Base-by-base conservation (phyloP, 2,888 invertebrate species). In the Dasypolia templi region DNA sequence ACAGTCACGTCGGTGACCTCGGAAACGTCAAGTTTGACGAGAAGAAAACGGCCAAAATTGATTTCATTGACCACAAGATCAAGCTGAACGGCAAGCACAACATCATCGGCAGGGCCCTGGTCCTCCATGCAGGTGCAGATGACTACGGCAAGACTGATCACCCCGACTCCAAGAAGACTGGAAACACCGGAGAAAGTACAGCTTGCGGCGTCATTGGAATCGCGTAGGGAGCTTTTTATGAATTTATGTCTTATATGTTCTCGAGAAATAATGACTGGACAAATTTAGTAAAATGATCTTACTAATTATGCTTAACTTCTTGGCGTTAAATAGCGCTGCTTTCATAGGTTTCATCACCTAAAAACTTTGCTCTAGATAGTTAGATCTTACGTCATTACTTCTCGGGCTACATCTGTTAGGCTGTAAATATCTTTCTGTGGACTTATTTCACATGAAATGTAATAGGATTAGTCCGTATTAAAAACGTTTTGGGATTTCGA, bases 121-220 rank as follows among this genome's bases (percentile, higher is more conserved):
- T 99, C 0, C 97, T 99, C 0, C 99, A 99, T 89, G 97, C 96
- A 11, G 96, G 94, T 61, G 95, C 94, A 61, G 99, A 99, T 87
- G 99, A 99, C 95, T 97, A 97, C 78, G 99, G 99, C 39, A 96
- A 94, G 85, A 97, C 97, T n/a, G 96, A 96, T 29, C 97, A 97
- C 83, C 95, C 97, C 0, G 98, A 98, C 86, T 98, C 98, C 55
- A 95, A 96, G 93, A 97, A 97, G 85, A 98, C 98, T 0, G 99
- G 99, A 84, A 98, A 98, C 90, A 98, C 99, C 14, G 99, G 99
- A 1, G 97, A 97, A 4, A 97, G 98, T 77, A 95, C 97, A 63
- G 98, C 97, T 14, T 99, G 99, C 89, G 98, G 98, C 59, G 97
- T 98, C 91, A 97, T 99, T 90, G 98, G 98, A 89, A 96, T 97